Conservation (phyloP, 1,140 invertebrate species). For the Lerema accius region DNA sequence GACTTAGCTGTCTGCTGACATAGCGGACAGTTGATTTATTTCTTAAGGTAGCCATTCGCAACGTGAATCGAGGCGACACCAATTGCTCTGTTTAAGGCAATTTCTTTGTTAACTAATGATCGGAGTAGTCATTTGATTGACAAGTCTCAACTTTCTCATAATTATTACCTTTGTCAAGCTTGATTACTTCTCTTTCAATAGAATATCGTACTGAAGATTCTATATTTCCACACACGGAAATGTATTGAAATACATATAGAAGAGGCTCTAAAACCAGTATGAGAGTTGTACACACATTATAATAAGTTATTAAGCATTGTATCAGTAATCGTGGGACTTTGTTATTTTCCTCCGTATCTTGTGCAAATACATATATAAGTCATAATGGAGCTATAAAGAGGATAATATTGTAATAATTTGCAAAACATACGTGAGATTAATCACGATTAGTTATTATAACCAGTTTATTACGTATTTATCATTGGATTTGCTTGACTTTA, state of each 20-base stretch:
- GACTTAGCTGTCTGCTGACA: conserved; percentile 48
- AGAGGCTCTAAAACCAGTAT: conserved; percentile 9
- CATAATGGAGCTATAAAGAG: background rate
- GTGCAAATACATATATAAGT: conserved; percentile 3
- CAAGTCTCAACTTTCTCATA: conserved; percentile 47
- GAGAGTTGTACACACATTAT: conserved; percentile 7
- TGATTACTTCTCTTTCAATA: background rate
- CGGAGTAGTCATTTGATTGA: conserved; percentile 35
- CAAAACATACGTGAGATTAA: conserved; percentile 1
- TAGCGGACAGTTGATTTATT: conserved; percentile 53
- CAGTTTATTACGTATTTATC: too few relatives aligned
- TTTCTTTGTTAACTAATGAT: conserved; percentile 41
- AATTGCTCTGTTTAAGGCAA: conserved; percentile 44
- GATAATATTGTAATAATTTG: conserved; percentile 3
- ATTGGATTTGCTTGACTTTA: too few relatives aligned
- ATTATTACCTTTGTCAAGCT: conserved; percentile 39
- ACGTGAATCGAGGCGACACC: conserved; percentile 40
- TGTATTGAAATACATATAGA: background rate
- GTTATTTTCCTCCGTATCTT: conserved; percentile 5
- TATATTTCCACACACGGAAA: conserved; percentile 8
- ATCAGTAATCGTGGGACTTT: conserved; percentile 19
- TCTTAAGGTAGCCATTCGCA: conserved; percentile 43
- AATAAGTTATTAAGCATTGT: conserved; percentile 8
- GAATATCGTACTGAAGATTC: too few relatives aligned
- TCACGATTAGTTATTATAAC: too few relatives aligned